phyloP scores from a whole-genome alignment of 2,113 vertebrate genomes.

The Halcyon senegalensis region DNA sequence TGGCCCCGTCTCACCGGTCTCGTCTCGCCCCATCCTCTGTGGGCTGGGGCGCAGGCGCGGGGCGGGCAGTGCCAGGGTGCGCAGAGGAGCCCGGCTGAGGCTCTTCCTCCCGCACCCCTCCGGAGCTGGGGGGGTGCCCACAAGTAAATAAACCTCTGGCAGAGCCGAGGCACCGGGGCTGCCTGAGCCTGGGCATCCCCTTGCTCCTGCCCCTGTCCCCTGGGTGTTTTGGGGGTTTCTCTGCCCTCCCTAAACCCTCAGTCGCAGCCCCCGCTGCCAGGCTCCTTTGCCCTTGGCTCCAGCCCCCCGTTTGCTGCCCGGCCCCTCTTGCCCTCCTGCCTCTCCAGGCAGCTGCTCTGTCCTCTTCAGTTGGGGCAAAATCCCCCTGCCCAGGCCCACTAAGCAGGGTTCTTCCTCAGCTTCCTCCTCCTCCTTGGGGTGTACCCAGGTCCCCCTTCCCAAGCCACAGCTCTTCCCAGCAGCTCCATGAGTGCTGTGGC shows the following conservation, averaged over 20 bases:
- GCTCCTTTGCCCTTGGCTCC: not conserved
- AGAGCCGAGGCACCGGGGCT: accelerated
- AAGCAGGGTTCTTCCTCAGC: not conserved
- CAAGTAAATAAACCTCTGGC: not conserved
- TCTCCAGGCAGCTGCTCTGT: not conserved
- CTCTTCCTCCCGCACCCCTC: not conserved
- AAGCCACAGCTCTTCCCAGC: not conserved
- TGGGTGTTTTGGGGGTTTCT: not conserved
- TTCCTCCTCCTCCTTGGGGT: not conserved
- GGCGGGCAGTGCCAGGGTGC: not conserved
- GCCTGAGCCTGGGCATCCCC: accelerated
- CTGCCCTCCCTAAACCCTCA: not conserved
- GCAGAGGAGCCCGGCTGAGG: not conserved
- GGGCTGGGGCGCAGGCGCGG: constrained; percentile 35
- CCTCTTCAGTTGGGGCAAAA: not conserved
- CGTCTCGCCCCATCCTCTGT: not conserved
- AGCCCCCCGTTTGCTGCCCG: not conserved
- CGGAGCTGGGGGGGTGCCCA: not conserved
- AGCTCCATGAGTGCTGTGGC: not conserved
- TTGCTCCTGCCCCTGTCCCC: accelerated
- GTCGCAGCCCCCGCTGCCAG: accelerated
- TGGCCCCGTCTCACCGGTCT: not conserved
- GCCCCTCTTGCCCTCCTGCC: accelerated
- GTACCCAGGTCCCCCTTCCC: not conserved
- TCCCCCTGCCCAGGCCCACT: not conserved